Percentiles rank a stretch among this genome's conserved stretches.
These are phyloP conservation scores for Morelia viridis DNA, from an alignment of 2,797 vertebrate genomes.

Conservation along the genomic window DNA sequence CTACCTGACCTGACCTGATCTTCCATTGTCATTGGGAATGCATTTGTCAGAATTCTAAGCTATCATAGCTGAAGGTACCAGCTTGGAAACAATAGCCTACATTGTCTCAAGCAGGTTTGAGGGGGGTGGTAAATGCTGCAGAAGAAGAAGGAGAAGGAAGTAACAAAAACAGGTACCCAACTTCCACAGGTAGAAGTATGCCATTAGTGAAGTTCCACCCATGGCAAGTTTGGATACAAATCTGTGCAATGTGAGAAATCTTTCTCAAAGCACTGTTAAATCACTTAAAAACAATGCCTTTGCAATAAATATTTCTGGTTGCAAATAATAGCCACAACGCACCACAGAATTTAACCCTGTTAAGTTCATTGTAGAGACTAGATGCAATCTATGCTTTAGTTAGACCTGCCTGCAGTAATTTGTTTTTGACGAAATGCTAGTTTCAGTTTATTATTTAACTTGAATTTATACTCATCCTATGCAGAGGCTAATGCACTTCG, in stretches of 20 bases:
- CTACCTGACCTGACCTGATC: neutral
- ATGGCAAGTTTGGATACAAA: neutral
- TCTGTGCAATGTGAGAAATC: neutral
- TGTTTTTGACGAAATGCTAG: neutral
- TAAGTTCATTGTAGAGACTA: neutral
- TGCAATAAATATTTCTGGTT: neutral
- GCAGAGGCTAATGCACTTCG: neutral
- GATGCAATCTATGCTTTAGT: neutral
- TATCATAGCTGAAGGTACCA: neutral
- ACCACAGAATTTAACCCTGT: neutral
- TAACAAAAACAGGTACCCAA: neutral
- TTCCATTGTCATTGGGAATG: neutral
- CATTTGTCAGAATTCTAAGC: too few species aligned
- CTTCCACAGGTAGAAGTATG: neutral
- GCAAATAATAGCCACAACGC: neutral
- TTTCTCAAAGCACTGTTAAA: neutral
- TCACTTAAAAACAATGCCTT: neutral
- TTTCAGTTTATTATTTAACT: neutral
- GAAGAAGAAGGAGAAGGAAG: neutral
- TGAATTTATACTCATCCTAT: neutral
- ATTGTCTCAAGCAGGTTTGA: neutral
- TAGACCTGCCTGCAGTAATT: neutral
- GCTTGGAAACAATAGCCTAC: neutral
- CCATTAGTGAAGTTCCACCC: neutral
- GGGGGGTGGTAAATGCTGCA: neutral